Base-by-base conservation (phyloP, 53 echinoderm and acorn worm genomes). In the Mesocentrotus franciscanus region DNA sequence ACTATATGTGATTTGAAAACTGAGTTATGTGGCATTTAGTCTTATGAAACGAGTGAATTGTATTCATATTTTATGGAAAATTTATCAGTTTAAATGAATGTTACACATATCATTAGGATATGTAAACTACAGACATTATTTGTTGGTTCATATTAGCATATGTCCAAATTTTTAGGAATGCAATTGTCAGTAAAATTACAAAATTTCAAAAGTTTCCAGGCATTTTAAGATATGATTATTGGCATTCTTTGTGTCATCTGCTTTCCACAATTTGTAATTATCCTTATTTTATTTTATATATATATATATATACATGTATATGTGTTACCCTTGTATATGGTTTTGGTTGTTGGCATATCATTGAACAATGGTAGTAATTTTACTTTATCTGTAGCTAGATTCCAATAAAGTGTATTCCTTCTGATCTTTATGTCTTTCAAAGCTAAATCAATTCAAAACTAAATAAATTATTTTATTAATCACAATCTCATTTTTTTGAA, bases 381-480 rank as follows among this genome's bases (percentile, higher is more conserved):
- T 1, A 74, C 30, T 74, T 0, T 74, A 74, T 74, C 30, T 74
- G 12, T 27, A 32, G 29, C 32, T 74, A 12, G 74, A 30, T 74
- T 74, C 30, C n/a, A 74, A 74, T 74, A 42, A 3, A 39, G 81
- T 81, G 18, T 81, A 81, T 42, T 13, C 81, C 36, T 81, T 81
- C 81, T 9, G 9, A 42, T 81, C 42, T 17, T 81, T 8, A 17
- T 36, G 35, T 79, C 81, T 81, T 36, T 81, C 39, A 81, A 35
- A 81, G 36, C 81, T 81, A 27, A 33, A 17, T 81, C 33, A 42
- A 81, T 39, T 81, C 42, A 17, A 64, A 81, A 81, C 81, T 10
- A 36, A 81, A 39, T 81, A 81, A 81, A 81, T 81, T 81, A 81
- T 81, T 81, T 39, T 81, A 81, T 36, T 42, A 81, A 30, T 16